Conservation (phyloP, 1,140 invertebrate species). For the Cydia fagiglandana region DNA sequence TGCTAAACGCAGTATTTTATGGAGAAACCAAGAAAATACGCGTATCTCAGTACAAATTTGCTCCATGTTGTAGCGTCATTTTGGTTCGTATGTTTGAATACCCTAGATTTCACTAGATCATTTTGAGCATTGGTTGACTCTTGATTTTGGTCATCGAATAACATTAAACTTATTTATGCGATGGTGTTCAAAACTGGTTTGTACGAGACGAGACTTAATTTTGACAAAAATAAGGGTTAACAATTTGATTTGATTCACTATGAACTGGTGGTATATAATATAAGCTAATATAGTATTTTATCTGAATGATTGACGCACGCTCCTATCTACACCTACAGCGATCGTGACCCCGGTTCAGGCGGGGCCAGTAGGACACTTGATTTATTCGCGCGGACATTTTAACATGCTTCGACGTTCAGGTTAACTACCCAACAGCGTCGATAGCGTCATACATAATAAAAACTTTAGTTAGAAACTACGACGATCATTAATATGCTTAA, state of each 20-base stretch:
- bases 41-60: no score
- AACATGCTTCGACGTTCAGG: background rate
- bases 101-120: no score
- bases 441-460: background rate
- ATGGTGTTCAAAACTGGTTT: no score
- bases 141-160: no score
- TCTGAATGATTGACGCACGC: conserved; percentile 9
- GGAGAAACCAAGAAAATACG: no score
- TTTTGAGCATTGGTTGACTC: no score
- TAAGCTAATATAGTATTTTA: conserved; percentile 5
- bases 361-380: conserved; percentile 30
- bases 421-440: background rate
- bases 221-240: no score
- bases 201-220: no score
- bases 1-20: no score
- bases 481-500: background rate
- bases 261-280: background rate
- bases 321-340: conserved; percentile 29
- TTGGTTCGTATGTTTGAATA: no score
- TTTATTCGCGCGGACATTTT: conserved; percentile 26
- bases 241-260: background rate
- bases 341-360: conserved; percentile 31
- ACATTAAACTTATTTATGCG: no score
- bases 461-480: background rate
- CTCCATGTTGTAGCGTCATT: no score